Evolutionary conservation across 2,797 vertebrate species (phyloP).

Genomic region (Arctocebus calabarensis): DNA sequence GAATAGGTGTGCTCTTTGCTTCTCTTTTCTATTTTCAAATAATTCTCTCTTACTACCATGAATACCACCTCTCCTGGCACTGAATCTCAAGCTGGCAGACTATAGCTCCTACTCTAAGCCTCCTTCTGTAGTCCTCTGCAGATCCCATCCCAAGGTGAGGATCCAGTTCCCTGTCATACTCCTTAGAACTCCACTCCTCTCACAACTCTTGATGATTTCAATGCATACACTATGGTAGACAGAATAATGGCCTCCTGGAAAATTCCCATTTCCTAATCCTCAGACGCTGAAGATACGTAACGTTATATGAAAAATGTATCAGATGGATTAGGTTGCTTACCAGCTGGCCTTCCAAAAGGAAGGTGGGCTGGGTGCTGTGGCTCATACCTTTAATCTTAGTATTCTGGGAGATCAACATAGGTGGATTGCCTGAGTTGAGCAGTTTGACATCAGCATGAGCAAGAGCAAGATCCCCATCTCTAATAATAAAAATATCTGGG

Average conservation of each 20-base stretch:
- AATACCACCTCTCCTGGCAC: neutral
- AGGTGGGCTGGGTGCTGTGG: neutral
- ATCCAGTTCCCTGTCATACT: neutral
- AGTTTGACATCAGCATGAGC: too few species aligned
- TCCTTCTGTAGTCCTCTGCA: neutral
- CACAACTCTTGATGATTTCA: neutral
- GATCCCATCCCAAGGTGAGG: neutral
- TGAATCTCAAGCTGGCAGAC: neutral
- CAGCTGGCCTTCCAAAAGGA: neutral
- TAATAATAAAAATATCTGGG: too few species aligned
- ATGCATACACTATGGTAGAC: neutral
- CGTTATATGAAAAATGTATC: neutral
- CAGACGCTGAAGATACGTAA: neutral
- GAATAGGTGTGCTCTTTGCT: neutral
- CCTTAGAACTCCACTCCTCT: neutral
- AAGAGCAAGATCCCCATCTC: too few species aligned
- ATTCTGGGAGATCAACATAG: too few species aligned
- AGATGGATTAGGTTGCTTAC: neutral
- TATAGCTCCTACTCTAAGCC: neutral
- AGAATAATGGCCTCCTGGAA: neutral
- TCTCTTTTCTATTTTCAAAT: neutral
- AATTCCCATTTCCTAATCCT: neutral
- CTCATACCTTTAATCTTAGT: too few species aligned
- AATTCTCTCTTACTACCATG: neutral
- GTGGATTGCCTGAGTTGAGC: too few species aligned